Evolutionary conservation across 1,140 invertebrate genomes (phyloP).

Genomic region (Sitophilus oryzae): DNA sequence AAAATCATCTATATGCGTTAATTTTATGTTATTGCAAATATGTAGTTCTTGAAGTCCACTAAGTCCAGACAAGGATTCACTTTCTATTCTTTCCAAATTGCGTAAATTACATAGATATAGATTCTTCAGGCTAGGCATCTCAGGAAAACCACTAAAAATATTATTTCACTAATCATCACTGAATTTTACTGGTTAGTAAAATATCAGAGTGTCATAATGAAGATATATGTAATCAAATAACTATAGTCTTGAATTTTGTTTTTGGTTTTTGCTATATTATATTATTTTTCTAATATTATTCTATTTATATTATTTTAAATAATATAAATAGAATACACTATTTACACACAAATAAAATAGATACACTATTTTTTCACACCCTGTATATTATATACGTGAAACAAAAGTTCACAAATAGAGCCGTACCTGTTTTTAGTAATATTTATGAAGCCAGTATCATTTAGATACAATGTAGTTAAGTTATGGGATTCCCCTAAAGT

Average conservation of each 20-base stretch:
- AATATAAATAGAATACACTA: too few species aligned
- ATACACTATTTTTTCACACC: too few species aligned
- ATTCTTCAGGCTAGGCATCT: slow-evolving; percentile 52
- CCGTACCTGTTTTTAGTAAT: slow-evolving; percentile 46
- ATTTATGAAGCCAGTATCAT: slow-evolving; percentile 60
- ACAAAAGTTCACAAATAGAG: too few species aligned
- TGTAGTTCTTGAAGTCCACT: slow-evolving; percentile 48
- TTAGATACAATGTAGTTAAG: slow-evolving; percentile 56
- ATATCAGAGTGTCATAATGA: neutral
- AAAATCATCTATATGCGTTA: slow-evolving; percentile 51
- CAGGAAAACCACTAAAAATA: slow-evolving; percentile 54
- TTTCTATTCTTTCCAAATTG: slow-evolving; percentile 50
- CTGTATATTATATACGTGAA: too few species aligned
- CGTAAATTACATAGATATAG: slow-evolving; percentile 61
- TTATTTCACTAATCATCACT: neutral
- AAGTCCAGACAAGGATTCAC: slow-evolving; percentile 49
- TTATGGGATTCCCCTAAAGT: slow-evolving; percentile 53
- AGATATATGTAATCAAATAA: too few species aligned
- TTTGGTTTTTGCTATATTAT: too few species aligned
- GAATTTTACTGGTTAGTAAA: slow-evolving; percentile 1
- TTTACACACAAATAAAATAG: too few species aligned
- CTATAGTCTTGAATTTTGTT: too few species aligned
- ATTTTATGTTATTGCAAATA: slow-evolving; percentile 53
- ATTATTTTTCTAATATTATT: too few species aligned
- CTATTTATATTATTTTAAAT: too few species aligned